Percentiles rank a stretch among this genome's conserved stretches.
Evolutionary conservation across 2,113 vertebrate species (phyloP).

Genomic region (Fukomys damarensis): DNA sequence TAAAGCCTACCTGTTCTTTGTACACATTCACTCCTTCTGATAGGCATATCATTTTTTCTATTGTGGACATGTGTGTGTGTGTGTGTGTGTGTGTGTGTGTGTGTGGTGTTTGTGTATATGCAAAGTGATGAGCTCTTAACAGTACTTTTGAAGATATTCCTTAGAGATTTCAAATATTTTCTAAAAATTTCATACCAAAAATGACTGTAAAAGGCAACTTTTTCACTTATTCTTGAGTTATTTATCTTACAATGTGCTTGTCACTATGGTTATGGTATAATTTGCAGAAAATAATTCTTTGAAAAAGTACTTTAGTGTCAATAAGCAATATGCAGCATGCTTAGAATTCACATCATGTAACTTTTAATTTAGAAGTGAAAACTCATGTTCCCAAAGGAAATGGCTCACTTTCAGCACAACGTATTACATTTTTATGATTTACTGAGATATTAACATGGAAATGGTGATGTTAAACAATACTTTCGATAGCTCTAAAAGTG

Average conservation of each 20-base stretch:
- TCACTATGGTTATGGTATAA: not conserved
- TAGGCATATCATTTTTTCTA: not conserved
- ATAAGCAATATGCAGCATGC: slow-evolving; percentile 59
- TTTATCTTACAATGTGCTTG: not conserved
- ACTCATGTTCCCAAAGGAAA: slow-evolving; percentile 83
- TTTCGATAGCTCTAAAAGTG: slow-evolving; percentile 87
- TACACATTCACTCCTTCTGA: not conserved
- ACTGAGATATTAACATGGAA: slow-evolving; percentile 88
- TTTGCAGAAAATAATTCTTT: not conserved
- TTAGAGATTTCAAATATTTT: slow-evolving; percentile 5
- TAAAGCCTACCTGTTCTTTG: not conserved
- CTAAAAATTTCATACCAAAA: not conserved
- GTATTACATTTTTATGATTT: slow-evolving; percentile 87
- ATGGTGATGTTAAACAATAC: slow-evolving; percentile 89
- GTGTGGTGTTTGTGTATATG: not conserved
- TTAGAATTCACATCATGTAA: slow-evolving; percentile 79
- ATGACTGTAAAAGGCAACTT: not conserved
- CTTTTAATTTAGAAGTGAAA: slow-evolving; percentile 87
- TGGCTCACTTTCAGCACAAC: slow-evolving; percentile 81
- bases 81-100: not conserved
- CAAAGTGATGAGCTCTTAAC: not conserved
- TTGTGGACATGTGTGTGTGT: not conserved
- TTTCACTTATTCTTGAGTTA: slow-evolving; percentile 2
- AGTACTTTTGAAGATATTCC: not conserved
- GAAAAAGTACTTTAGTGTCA: slow-evolving; percentile 52